Percentiles rank a stretch among this genome's conserved stretches.
Evolutionary conservation across 2,888 invertebrate genomes (phyloP).

Genomic region (Chloroclystis v-ata): DNA sequence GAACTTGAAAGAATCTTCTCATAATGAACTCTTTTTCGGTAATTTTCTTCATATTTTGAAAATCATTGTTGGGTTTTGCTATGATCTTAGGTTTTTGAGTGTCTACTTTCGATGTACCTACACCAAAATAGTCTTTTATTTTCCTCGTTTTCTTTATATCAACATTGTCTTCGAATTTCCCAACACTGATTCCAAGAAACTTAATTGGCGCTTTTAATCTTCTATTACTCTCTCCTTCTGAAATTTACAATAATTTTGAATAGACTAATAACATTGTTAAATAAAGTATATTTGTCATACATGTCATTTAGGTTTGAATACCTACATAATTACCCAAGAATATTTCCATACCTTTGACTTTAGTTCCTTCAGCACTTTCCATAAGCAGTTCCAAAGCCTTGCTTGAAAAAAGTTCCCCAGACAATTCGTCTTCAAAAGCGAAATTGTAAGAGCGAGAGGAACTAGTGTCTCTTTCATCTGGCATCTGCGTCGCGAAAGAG

Average conservation of each 20-base stretch:
- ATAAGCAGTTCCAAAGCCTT: conserved; percentile 83
- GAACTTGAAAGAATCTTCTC: conserved; percentile 27
- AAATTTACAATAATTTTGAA: conserved; percentile 31
- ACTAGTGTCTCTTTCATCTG: conserved; percentile 74
- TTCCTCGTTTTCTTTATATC: conserved; percentile 74
- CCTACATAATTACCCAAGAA: too few species aligned
- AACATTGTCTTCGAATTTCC: conserved; percentile 83
- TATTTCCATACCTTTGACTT: conserved; percentile 46
- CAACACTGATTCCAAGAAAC: conserved; percentile 86
- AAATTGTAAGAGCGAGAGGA: conserved; percentile 81
- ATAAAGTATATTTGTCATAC: too few species aligned
- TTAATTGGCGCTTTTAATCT: conserved; percentile 77
- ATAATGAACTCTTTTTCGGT: conserved; percentile 53
- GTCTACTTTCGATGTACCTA: conserved; percentile 48
- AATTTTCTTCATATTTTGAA: conserved; percentile 24
- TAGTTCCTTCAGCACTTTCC: conserved; percentile 75
- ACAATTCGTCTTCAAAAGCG: conserved; percentile 79
- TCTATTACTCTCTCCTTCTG: conserved; percentile 58
- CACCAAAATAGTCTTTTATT: conserved; percentile 79
- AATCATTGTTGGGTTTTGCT: conserved; percentile 28
- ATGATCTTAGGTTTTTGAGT: conserved; percentile 31
- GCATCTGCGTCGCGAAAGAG: conserved; percentile 79
- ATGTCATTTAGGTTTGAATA: too few species aligned
- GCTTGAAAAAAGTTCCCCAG: conserved; percentile 80
- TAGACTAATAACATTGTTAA: neutral